Conservation (phyloP, 2,113 vertebrate genomes). For the Rhea pennata region DNA sequence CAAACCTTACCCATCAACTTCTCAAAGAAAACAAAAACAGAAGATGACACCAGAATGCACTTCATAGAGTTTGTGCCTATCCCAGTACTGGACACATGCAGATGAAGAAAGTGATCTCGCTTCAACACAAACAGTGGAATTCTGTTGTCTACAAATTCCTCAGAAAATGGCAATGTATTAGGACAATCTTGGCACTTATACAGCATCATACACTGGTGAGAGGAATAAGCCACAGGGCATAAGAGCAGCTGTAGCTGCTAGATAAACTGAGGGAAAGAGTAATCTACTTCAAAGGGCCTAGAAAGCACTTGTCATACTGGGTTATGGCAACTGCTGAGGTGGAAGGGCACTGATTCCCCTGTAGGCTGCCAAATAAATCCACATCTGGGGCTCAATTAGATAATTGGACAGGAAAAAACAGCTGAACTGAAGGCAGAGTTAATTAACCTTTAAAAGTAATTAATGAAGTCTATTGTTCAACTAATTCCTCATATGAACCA, state of each 20-base stretch:
- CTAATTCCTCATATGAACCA: background rate
- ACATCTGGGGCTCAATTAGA: fast-evolving
- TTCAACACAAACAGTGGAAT: background rate
- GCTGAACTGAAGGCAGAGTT: background rate
- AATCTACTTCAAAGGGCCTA: background rate
- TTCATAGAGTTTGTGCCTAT: background rate
- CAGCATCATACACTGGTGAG: background rate
- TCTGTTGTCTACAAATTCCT: background rate
- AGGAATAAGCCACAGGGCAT: background rate
- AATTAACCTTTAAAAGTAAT: constrained; percentile 41
- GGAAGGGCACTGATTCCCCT: background rate
- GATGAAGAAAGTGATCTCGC: background rate
- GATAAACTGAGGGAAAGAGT: background rate
- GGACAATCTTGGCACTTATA: background rate
- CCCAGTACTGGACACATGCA: fast-evolving
- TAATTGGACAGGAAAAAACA: background rate
- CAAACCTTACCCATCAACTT: background rate
- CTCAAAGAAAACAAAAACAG: background rate
- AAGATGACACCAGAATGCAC: background rate
- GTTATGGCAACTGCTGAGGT: background rate
- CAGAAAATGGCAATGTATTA: background rate
- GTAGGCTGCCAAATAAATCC: background rate
- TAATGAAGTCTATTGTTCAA: background rate
- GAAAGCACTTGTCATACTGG: fast-evolving
- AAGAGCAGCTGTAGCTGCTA: background rate